These are phyloP conservation scores for Eilema griseolum DNA, from an alignment of 2,888 invertebrate genomes.

Conservation along the genomic window DNA sequence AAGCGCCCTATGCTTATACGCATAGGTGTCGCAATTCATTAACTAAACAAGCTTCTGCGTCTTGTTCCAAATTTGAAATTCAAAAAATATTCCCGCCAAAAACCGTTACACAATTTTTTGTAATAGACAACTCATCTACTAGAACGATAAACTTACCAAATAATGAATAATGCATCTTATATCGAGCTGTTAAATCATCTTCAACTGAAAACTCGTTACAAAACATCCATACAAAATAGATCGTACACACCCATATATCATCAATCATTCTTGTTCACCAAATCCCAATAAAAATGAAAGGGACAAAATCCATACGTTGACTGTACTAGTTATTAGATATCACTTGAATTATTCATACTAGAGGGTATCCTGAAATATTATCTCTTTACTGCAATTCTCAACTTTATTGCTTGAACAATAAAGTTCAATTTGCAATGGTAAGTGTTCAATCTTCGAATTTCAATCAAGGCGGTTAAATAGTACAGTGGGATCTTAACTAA, in stretches of 20 bases:
- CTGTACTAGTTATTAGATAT: constrained; percentile 78
- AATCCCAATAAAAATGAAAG: constrained; percentile 38
- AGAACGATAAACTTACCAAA: not conserved
- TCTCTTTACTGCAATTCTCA: constrained; percentile 61
- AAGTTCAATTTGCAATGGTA: constrained; percentile 54
- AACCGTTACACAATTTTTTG: not conserved
- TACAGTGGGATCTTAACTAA: constrained; percentile 60
- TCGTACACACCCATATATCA: constrained; percentile 18
- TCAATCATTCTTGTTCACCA: constrained; percentile 48
- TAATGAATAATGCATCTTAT: not conserved
- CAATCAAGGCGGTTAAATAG: constrained; percentile 66
- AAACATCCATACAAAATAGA: constrained; percentile 4
- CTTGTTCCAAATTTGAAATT: not conserved
- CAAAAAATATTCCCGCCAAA: not conserved
- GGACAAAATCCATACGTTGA: constrained; percentile 47
- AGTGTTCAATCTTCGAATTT: constrained; percentile 59
- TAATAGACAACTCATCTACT: not conserved
- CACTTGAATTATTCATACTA: constrained; percentile 84
- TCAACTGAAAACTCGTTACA: not conserved
- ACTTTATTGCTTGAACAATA: constrained; percentile 62
- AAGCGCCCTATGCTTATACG: no score
- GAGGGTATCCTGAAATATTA: constrained; percentile 78
- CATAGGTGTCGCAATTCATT: no score
- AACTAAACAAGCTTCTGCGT: no score
- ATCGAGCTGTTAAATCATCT: not conserved